phyloP scores from a whole-genome alignment of 2,888 invertebrate genomes.

The Rambutsinella grinnellia region DNA sequence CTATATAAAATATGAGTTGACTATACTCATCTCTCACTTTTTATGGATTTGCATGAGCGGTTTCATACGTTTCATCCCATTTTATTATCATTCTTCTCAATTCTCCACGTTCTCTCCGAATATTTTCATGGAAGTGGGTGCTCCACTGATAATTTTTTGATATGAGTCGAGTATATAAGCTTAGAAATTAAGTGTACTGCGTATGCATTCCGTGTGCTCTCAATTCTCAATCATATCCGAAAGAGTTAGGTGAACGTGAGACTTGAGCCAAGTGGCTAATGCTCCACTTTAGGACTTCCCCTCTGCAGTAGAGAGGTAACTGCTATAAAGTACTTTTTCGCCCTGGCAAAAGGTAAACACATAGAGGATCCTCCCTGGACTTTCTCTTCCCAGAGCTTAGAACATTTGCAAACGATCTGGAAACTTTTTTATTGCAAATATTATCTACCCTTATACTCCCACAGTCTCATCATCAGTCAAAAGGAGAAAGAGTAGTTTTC shows the following conservation, averaged over 20 bases:
- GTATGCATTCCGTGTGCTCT: neutral
- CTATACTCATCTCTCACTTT: no score
- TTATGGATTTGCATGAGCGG: neutral
- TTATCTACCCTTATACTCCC: neutral
- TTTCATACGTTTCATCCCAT: neutral
- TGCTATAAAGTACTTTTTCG: neutral
- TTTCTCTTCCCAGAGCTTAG: neutral
- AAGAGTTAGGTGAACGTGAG: conserved; percentile 45
- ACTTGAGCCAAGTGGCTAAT: conserved; percentile 50
- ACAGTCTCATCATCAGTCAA: conserved; percentile 36
- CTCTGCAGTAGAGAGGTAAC: neutral
- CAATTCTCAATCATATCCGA: neutral
- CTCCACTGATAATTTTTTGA: no score
- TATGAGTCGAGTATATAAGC: no score
- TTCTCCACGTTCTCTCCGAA: neutral
- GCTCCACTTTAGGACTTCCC: conserved; percentile 16
- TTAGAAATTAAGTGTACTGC: neutral
- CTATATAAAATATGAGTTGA: neutral
- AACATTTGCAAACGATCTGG: neutral
- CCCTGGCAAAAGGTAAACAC: neutral
- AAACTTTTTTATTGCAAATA: neutral
- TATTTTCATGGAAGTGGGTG: no score
- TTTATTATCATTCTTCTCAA: neutral
- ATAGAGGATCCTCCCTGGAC: neutral
- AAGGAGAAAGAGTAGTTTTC: neutral